These are phyloP conservation scores for Clupea harengus DNA, from an alignment of 2,113 vertebrate genomes.

Conservation along the genomic window DNA sequence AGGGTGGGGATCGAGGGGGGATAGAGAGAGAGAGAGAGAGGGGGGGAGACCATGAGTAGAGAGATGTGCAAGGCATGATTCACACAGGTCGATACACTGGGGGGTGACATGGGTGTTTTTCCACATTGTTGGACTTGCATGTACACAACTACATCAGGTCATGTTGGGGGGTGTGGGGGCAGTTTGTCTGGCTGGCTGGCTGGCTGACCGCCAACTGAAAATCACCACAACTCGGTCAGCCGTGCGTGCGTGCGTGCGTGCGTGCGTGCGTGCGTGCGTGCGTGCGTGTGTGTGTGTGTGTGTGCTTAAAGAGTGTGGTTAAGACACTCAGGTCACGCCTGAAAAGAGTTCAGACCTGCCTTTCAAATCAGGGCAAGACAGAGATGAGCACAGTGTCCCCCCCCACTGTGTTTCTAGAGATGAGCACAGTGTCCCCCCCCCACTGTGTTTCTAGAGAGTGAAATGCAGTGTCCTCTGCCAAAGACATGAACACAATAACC, in stretches of 20 bases:
- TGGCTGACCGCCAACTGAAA: neutral
- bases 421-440: neutral
- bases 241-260: neutral
- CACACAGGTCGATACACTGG: neutral
- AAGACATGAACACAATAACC: too few relatives aligned
- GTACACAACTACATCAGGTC: too few relatives aligned
- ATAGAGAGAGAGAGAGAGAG: neutral
- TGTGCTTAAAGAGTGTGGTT: neutral
- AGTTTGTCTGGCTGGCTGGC: neutral
- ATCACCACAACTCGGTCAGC: neutral
- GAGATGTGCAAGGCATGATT: neutral
- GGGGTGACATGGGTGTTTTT: neutral
- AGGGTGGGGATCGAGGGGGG: neutral
- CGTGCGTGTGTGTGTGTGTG: conserved; percentile 4
- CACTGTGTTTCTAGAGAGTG: too few relatives aligned
- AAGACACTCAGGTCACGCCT: too few relatives aligned
- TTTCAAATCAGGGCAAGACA: neutral
- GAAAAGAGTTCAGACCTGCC: neutral
- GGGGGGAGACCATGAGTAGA: neutral
- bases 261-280: neutral
- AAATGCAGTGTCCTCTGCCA: neutral
- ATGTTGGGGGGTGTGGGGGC: neutral
- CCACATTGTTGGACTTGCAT: neutral
- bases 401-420: neutral
- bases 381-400: neutral